phyloP scores from a whole-genome alignment of 2,113 vertebrate species.

The Sebastes fasciatus region DNA sequence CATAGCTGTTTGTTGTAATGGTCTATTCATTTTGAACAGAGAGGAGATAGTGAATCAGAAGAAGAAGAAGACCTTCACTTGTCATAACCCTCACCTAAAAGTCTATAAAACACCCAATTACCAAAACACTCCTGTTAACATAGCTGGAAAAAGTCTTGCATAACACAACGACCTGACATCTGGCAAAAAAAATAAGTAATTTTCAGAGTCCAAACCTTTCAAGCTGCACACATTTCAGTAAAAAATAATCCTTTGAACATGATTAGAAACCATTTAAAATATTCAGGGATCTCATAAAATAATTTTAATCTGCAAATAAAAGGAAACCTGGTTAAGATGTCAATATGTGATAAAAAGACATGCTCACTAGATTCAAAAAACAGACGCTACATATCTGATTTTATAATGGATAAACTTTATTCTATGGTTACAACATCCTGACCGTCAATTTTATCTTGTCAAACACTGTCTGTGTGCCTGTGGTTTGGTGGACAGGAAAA shows the following conservation, averaged over 20 bases:
- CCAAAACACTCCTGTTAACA: background rate
- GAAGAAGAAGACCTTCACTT: background rate
- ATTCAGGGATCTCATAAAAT: background rate
- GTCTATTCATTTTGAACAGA: conserved; percentile 16
- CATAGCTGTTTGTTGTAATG: conserved; percentile 16
- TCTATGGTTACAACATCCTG: background rate
- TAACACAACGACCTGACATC: background rate
- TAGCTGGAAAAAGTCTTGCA: background rate
- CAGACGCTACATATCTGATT: background rate
- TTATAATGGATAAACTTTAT: background rate
- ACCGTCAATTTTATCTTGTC: background rate
- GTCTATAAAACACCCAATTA: background rate
- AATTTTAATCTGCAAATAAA: background rate
- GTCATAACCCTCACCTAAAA: background rate
- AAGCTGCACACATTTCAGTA: background rate
- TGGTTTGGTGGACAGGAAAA: background rate
- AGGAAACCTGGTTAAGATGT: background rate
- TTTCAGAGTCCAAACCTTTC: background rate
- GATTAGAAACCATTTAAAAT: background rate
- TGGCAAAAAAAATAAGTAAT: background rate
- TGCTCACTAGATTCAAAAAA: no score
- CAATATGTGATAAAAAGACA: background rate
- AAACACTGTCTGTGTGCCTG: background rate
- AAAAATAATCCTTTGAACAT: background rate
- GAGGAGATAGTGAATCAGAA: conserved; percentile 19